Evolutionary conservation across 2,113 vertebrate species (phyloP).

Genomic region (Nicator chloris): DNA sequence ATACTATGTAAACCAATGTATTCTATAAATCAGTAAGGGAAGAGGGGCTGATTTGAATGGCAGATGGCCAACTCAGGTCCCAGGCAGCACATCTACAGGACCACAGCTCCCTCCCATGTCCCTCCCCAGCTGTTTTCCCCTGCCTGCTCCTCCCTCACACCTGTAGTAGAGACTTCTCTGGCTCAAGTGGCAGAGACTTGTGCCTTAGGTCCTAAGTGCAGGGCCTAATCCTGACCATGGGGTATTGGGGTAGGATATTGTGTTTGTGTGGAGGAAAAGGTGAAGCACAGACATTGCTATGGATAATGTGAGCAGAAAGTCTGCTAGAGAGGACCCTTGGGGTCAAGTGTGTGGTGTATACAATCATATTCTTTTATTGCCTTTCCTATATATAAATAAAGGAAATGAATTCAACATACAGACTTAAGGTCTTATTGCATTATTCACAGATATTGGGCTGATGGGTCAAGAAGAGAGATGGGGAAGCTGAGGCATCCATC

Average conservation of each 20-base stretch:
- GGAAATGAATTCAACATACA: background rate
- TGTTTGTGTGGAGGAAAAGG: background rate
- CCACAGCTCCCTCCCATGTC: background rate
- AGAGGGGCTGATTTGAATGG: background rate
- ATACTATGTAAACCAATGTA: background rate
- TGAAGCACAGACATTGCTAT: background rate
- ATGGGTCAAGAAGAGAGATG: background rate
- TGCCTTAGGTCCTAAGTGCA: conserved; percentile 35
- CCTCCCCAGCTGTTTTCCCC: background rate
- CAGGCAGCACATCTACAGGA: fast-evolving
- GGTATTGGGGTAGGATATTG: background rate
- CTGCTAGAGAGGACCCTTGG: background rate
- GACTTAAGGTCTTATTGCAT: background rate
- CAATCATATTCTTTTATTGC: background rate
- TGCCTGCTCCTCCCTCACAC: background rate
- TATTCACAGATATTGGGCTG: background rate
- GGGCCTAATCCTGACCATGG: background rate
- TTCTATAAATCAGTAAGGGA: background rate
- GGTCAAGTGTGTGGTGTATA: background rate
- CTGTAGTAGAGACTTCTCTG: conserved; percentile 3
- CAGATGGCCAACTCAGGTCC: background rate
- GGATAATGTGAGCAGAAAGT: background rate
- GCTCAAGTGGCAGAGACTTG: conserved; percentile 13
- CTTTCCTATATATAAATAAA: conserved; percentile 58
- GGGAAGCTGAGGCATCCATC: background rate